These are phyloP conservation scores for Hippolais icterina DNA, from an alignment of 2,113 vertebrate genomes.

Conservation along the genomic window DNA sequence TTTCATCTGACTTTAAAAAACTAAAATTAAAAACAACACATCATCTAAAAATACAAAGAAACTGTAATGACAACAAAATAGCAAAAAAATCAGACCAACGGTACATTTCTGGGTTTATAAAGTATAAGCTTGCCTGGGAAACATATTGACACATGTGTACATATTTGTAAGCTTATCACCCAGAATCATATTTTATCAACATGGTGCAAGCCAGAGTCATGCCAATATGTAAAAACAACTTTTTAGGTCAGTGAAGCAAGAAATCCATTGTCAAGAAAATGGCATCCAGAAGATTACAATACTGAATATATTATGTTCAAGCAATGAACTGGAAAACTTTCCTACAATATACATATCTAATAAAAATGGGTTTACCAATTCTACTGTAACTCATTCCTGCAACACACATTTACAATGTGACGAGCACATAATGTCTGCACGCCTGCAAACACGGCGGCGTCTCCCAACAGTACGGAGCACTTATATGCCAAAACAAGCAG, in stretches of 20 bases:
- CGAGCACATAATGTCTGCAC: background rate
- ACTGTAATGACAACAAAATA: background rate
- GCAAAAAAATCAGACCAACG: background rate
- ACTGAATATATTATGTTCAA: background rate
- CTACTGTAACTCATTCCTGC: background rate
- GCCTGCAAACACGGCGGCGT: background rate
- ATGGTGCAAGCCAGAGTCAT: background rate
- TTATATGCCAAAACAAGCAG: background rate
- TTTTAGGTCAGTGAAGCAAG: constrained; percentile 62
- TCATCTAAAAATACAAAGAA: background rate
- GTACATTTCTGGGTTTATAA: background rate
- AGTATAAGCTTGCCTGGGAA: background rate
- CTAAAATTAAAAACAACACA: background rate
- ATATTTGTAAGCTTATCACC: background rate
- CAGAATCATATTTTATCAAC: background rate
- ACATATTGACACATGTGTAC: background rate
- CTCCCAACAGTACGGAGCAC: background rate
- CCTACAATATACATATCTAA: background rate
- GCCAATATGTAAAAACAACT: constrained; percentile 34
- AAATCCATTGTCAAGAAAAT: constrained; percentile 55
- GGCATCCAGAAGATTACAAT: background rate
- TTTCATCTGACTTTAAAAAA: background rate
- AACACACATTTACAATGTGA: background rate
- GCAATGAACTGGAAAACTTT: constrained; percentile 14
- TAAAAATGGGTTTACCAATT: background rate